Conservation (phyloP, 2,797 vertebrate species). For the Malacoraja senta region DNA sequence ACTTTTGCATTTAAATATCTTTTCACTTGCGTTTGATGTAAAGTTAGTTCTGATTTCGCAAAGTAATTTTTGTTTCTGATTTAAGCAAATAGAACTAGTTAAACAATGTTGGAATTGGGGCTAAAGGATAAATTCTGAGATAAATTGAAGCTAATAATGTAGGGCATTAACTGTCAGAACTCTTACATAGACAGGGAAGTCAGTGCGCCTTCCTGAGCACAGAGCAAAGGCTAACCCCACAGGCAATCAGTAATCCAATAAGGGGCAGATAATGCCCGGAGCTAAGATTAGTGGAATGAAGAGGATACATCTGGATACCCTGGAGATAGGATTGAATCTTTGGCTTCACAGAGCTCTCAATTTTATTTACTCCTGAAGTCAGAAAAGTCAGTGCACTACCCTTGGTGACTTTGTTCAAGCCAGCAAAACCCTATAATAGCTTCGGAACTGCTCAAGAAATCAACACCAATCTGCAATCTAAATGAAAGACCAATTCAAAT, state of each 20-base stretch:
- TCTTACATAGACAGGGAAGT: not conserved
- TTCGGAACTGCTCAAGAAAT: not conserved
- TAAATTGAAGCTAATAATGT: not conserved
- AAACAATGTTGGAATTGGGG: not conserved
- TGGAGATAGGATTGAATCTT: constrained; percentile 12
- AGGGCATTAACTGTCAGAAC: not conserved
- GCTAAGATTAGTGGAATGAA: not conserved
- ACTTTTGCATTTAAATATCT: not conserved
- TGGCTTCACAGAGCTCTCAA: not conserved
- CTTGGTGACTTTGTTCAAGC: not conserved
- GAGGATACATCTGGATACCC: not conserved
- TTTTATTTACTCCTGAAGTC: not conserved
- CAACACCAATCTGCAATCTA: not conserved
- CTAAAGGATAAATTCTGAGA: not conserved
- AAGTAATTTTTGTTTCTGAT: not conserved
- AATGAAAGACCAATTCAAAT: not conserved
- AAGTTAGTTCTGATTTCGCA: not conserved
- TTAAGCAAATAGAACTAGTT: not conserved
- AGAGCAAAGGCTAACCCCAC: not conserved
- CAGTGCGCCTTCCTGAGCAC: not conserved
- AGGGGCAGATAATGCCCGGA: constrained; percentile 3
- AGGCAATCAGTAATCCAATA: constrained; percentile 5
- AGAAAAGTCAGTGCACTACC: not conserved
- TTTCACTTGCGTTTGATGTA: not conserved
- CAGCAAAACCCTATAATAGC: not conserved